phyloP scores from a whole-genome alignment of 2,113 vertebrate genomes.

The Silurus glanis region DNA sequence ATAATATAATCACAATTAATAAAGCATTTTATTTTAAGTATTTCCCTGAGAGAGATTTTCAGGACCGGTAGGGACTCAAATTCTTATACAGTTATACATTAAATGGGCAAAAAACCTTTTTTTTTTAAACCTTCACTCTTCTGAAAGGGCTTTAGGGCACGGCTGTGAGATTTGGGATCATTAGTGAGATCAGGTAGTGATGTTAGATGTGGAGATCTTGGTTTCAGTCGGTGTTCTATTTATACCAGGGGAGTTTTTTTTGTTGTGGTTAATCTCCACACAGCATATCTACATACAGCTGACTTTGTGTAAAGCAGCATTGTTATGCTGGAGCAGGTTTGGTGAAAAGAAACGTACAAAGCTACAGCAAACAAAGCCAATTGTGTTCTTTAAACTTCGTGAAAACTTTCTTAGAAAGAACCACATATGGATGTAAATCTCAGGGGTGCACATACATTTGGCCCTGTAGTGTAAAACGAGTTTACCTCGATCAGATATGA shows the following conservation, averaged over 20 bases:
- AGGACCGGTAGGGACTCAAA: too few species aligned
- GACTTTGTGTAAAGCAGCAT: too few species aligned
- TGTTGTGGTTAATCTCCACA: too few species aligned
- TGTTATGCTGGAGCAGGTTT: too few species aligned
- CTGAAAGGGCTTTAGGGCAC: background rate
- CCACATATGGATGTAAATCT: background rate
- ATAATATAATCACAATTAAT: too few species aligned
- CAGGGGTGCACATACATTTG: background rate
- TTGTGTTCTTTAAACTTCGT: background rate
- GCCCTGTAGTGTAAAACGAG: background rate
- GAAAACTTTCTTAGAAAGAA: background rate
- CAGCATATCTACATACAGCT: too few species aligned
- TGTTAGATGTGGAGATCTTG: background rate
- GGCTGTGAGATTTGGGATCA: background rate
- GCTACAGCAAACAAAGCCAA: too few species aligned
- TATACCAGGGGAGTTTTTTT: background rate
- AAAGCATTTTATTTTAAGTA: too few species aligned
- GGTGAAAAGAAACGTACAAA: too few species aligned
- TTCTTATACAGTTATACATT: background rate
- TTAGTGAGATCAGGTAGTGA: background rate
- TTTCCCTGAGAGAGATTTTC: too few species aligned
- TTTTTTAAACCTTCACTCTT: background rate
- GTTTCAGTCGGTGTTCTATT: background rate
- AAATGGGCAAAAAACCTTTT: background rate
- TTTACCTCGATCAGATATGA: background rate